Percentiles rank a stretch among this genome's conserved stretches.
Evolutionary conservation across 2,113 vertebrate species (phyloP).

Genomic region (Poeciliopsis prolifica): DNA sequence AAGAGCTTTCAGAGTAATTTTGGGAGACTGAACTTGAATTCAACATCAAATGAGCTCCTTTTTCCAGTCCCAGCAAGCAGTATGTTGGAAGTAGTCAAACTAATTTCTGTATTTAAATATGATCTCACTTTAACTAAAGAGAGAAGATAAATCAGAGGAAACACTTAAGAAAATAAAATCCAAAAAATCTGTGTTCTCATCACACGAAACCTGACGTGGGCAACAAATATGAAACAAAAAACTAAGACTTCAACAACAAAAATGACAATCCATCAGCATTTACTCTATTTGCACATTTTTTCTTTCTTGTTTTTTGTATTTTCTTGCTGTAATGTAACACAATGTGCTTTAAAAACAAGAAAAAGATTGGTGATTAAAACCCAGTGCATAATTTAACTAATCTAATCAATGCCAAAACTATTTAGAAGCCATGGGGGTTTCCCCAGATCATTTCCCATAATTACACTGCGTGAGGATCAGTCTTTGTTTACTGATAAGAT

Average conservation of each 20-base stretch:
- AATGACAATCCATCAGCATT: neutral
- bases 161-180: too few species aligned
- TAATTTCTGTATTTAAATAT: neutral
- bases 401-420: neutral
- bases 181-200: too few species aligned
- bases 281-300: neutral
- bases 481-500: conserved; percentile 31
- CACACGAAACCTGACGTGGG: too few species aligned
- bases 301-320: neutral
- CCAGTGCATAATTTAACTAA: conserved; percentile 18
- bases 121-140: neutral
- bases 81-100: neutral
- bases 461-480: conserved; percentile 17
- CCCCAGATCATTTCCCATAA: conserved; percentile 23
- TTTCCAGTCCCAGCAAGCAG: neutral
- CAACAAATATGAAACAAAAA: neutral
- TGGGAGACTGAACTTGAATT: neutral
- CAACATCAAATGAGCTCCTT: neutral
- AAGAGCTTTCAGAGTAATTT: too few species aligned
- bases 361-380: conserved; percentile 23
- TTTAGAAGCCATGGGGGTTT: conserved; percentile 5
- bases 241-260: neutral
- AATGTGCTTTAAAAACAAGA: neutral
- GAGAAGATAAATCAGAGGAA: neutral
- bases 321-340: neutral